A percentile compares a stretch with the other conserved stretches of the same genome.
phyloP scores from a whole-genome alignment of 2,888 invertebrate species.

The Cylindroiulus punctatus region DNA sequence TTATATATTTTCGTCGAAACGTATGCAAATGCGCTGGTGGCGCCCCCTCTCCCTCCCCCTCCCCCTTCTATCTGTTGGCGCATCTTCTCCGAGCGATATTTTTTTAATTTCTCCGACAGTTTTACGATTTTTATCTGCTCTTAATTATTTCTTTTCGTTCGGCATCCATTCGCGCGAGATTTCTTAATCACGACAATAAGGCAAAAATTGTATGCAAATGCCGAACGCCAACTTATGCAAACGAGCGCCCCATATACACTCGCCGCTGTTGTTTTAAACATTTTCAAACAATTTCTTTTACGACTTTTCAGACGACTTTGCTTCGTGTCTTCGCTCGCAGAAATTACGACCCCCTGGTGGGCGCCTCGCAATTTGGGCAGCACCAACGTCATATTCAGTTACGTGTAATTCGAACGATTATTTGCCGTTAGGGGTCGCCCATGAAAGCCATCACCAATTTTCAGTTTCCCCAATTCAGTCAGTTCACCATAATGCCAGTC shows the following conservation, averaged over 20 bases:
- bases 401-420: too few species aligned
- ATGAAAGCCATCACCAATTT: too few species aligned
- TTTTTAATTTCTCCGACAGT: slow-evolving; percentile 43
- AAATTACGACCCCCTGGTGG: not conserved
- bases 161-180: slow-evolving; percentile 24
- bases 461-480: too few species aligned
- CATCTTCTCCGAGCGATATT: not conserved
- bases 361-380: not conserved
- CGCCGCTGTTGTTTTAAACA: slow-evolving; percentile 21
- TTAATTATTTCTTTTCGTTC: slow-evolving; percentile 47
- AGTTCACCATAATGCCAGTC: too few species aligned
- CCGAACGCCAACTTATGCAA: not conserved
- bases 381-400: too few species aligned
- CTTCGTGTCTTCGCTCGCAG: not conserved
- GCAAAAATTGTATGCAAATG: slow-evolving; percentile 47
- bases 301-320: slow-evolving; percentile 45
- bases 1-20: not conserved
- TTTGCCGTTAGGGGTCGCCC: too few species aligned
- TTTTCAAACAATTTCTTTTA: slow-evolving; percentile 47
- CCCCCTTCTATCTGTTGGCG: not conserved
- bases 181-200: slow-evolving; percentile 47
- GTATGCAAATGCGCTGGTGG: not conserved
- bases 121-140: slow-evolving; percentile 47
- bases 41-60: not conserved
- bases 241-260: not conserved